Evolutionary conservation across 2,888 invertebrate genomes (phyloP).

Genomic region (Apoda limacodes): DNA sequence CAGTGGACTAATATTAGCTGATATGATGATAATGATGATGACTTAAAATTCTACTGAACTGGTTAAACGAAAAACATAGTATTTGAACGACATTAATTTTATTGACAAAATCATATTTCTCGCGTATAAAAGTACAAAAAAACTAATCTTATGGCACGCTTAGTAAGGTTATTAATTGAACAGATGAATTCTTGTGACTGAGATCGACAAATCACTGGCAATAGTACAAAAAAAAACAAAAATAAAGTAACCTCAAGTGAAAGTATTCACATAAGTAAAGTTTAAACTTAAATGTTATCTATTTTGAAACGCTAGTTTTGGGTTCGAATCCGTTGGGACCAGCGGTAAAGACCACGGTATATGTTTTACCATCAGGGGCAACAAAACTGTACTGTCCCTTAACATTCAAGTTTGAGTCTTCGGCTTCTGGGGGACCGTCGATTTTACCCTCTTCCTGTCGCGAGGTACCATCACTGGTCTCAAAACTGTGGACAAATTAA

Average conservation of each 20-base stretch:
- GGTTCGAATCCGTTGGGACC: constrained; percentile 74
- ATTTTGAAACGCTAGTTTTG: constrained; percentile 61
- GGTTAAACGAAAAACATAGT: no score
- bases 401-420: constrained; percentile 73
- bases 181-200: not conserved
- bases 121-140: no score
- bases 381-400: constrained; percentile 73
- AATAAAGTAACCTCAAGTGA: no score
- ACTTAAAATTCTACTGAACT: no score
- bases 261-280: constrained; percentile 22
- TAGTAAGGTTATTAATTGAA: no score
- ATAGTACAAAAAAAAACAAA: constrained; percentile 2
- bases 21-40: no score
- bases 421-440: constrained; percentile 73
- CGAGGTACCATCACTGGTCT: constrained; percentile 76
- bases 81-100: no score
- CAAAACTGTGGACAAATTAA: constrained; percentile 71
- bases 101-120: no score
- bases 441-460: constrained; percentile 74
- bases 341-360: constrained; percentile 72
- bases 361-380: constrained; percentile 75
- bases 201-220: constrained; percentile 8
- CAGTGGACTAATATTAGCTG: no score
- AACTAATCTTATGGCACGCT: no score
- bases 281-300: constrained; percentile 26